These are phyloP conservation scores for Polydesmus complanatus DNA, from an alignment of 2,888 invertebrate species.

Conservation along the genomic window DNA sequence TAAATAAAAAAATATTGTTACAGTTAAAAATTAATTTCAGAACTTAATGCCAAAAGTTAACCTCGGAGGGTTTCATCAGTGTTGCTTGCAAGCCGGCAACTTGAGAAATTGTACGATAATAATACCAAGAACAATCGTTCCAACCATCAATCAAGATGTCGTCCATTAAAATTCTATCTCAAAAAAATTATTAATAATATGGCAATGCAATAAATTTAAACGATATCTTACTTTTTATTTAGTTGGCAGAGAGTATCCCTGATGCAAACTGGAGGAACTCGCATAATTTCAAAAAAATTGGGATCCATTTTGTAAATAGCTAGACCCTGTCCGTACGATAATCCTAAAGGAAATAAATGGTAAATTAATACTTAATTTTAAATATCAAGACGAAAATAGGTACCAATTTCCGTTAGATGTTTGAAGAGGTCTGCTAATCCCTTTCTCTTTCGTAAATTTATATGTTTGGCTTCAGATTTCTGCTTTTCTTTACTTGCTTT, in stretches of 20 bases:
- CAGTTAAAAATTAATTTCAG: background rate
- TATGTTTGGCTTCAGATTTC: slow-evolving; percentile 50
- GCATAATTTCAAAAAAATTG: slow-evolving; percentile 25
- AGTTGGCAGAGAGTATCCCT: slow-evolving; percentile 31
- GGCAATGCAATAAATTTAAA: background rate
- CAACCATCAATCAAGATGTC: slow-evolving; percentile 22
- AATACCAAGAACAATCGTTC: slow-evolving; percentile 60
- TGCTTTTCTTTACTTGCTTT: slow-evolving; percentile 31
- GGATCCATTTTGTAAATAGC: slow-evolving; percentile 19
- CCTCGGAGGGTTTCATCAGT: slow-evolving; percentile 44
- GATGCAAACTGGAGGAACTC: slow-evolving; percentile 54
- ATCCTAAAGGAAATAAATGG: slow-evolving; percentile 40
- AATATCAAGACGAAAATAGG: background rate
- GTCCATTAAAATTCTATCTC: slow-evolving; percentile 7
- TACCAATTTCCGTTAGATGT: slow-evolving; percentile 43
- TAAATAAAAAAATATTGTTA: background rate
- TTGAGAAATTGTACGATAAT: slow-evolving; percentile 54
- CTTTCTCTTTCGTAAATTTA: slow-evolving; percentile 70
- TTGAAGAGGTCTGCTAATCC: slow-evolving; percentile 76
- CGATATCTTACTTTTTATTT: background rate
- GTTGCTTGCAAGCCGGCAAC: slow-evolving; percentile 48
- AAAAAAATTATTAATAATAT: background rate
- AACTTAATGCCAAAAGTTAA: slow-evolving; percentile 16
- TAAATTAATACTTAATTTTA: slow-evolving; percentile 9
- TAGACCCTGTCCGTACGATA: slow-evolving; percentile 68